Evolutionary conservation across 2,888 invertebrate genomes (phyloP), one percentile per base, ranked within the genome.

Genomic region (Rambutsinella grinnellia): DNA sequence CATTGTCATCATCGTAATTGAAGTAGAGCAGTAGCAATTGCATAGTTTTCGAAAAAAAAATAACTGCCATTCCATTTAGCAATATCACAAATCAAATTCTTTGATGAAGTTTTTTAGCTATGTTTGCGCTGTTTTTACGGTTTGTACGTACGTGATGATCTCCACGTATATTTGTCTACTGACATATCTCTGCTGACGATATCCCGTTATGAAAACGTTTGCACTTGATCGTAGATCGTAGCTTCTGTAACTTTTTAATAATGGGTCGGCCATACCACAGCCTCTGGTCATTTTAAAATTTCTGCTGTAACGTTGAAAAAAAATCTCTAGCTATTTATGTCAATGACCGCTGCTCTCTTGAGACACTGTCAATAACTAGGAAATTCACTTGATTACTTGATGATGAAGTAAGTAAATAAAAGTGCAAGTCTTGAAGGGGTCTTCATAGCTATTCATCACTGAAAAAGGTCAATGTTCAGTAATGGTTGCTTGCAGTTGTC

Each of bases 391-490:
- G 53, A 17, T 53, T 70, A 36, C 36, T 8, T 26, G 24, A 19
- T 28, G 54, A 54, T 58, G 58, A 58, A 58, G 44, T 19, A 56
- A 26, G 36, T 36, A 36, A 36, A 36, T 36, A 36, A 36, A 36
- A 36, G 36, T 36, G 36, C 36, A 36, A 36, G 36, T 36, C 36
- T 36, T 13, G 36, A 36, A 36, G 36, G 36, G 36, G 13, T 13
- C 13, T 8, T 36, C 36, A 36, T 36, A 36, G 13, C 13, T 36
- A 36, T 36, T 13, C 49, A 49, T 49, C 49, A n/a, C 49, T 61
- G 74, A 57, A 75, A 76, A 76, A 76, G 75, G 75, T 76, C 75
- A 76, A 76, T 76, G 75, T 76, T 76, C 75, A 76, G 23, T n/a
- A 75, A 28, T 49, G n/a, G 3, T 17, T 49, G n/a, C 19, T 49